Percentiles rank a stretch among this genome's conserved stretches.
Evolutionary conservation across 2,113 vertebrate species (phyloP).

Genomic region (Paratilapia polleni): DNA sequence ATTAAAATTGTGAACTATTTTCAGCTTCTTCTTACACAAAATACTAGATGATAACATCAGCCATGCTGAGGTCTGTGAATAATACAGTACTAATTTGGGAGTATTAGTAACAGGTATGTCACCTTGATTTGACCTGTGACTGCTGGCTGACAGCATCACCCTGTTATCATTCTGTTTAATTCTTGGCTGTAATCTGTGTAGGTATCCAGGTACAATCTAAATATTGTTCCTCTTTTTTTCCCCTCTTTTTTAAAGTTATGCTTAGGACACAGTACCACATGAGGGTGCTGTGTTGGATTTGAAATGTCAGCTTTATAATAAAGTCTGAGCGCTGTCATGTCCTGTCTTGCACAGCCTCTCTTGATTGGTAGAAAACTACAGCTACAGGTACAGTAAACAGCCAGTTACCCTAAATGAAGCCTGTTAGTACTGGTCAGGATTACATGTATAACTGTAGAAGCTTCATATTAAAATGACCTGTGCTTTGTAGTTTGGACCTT

Average conservation of each 20-base stretch:
- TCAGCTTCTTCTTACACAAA: neutral
- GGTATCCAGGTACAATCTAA: neutral
- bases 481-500: too few species aligned
- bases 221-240: neutral
- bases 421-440: neutral
- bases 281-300: neutral
- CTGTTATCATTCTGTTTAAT: neutral
- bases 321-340: neutral
- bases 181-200: neutral
- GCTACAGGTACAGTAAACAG: neutral
- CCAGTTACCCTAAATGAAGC: neutral
- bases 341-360: neutral
- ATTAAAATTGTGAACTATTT: neutral
- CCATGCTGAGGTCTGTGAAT: conserved; percentile 7
- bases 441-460: neutral
- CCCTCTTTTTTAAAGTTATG: neutral
- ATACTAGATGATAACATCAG: neutral
- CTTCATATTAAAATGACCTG: neutral
- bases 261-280: neutral
- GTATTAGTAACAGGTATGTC: neutral
- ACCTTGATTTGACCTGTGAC: conserved; percentile 19
- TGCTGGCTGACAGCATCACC: neutral
- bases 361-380: neutral
- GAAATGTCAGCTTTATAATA: neutral
- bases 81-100: conserved; percentile 1